A percentile compares a stretch with the other conserved stretches of the same genome.
Evolutionary conservation across 2,888 invertebrate species (phyloP).

Genomic region (Yponomeuta cagnagella): DNA sequence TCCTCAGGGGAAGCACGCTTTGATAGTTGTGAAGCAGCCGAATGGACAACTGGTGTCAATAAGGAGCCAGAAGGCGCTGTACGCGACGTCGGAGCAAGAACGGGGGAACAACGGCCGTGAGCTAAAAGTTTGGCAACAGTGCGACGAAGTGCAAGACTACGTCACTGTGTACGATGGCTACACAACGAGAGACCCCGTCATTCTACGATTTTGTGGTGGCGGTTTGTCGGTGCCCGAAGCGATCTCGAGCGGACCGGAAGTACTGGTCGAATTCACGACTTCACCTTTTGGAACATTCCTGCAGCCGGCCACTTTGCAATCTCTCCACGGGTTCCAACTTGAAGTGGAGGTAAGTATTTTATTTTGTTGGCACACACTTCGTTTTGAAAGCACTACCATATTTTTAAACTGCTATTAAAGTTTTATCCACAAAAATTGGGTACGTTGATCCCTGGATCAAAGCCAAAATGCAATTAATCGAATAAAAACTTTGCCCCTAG

Average conservation of each 20-base stretch:
- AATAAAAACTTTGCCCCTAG: constrained; percentile 9
- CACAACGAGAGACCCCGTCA: constrained; percentile 90
- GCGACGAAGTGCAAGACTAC: constrained; percentile 91
- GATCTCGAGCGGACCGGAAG: constrained; percentile 90
- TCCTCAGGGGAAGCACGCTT: constrained; percentile 90
- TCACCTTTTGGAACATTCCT: constrained; percentile 93
- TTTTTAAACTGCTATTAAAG: not conserved
- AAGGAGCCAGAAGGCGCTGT: constrained; percentile 83
- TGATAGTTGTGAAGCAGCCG: constrained; percentile 89
- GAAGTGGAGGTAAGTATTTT: constrained; percentile 79
- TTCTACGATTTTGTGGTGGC: constrained; percentile 92
- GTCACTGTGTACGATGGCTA: constrained; percentile 93
- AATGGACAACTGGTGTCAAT: constrained; percentile 91
- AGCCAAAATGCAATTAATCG: constrained; percentile 19
- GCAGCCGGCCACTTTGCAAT: constrained; percentile 84
- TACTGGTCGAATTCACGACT: constrained; percentile 92
- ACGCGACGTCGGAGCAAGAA: constrained; percentile 72
- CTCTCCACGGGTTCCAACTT: constrained; percentile 91
- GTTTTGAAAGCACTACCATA: not conserved
- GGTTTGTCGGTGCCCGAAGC: constrained; percentile 91
- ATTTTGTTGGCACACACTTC: constrained; percentile 3
- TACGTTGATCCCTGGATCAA: constrained; percentile 9
- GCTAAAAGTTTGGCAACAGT: constrained; percentile 87
- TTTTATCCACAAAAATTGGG: not conserved
- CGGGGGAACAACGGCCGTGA: constrained; percentile 75